Evolutionary conservation across 2,113 vertebrate genomes (phyloP).

Genomic region (Sinocyclocheilus maitianheensis): DNA sequence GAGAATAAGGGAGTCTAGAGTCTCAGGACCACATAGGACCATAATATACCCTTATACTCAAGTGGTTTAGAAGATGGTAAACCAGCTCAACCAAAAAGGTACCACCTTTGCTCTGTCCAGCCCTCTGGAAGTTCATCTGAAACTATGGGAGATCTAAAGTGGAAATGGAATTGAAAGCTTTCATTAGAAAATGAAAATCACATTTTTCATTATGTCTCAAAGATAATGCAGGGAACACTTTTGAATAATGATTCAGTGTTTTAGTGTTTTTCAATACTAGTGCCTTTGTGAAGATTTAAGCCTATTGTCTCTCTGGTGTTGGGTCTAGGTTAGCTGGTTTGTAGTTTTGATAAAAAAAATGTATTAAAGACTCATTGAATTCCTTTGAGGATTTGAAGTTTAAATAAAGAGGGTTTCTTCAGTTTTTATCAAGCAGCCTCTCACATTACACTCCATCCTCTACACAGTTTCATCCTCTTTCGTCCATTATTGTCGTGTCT

Average conservation of each 20-base stretch:
- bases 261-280: background rate
- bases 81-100: background rate
- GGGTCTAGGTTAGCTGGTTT: background rate
- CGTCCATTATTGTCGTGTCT: background rate
- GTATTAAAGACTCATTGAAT: background rate
- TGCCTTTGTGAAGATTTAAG: background rate
- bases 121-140: background rate
- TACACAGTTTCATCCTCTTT: background rate
- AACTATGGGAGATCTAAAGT: background rate
- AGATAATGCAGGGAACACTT: background rate
- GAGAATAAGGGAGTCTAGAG: background rate
- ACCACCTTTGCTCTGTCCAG: background rate
- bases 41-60: background rate
- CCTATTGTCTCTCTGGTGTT: constrained; percentile 2
- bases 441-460: background rate
- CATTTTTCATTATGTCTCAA: background rate
- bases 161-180: background rate
- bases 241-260: background rate
- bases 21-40: background rate
- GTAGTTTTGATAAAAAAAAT: background rate
- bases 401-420: background rate
- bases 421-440: background rate
- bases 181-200: background rate
- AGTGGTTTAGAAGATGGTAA: background rate
- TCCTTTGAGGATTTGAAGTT: background rate